These are phyloP conservation scores for Thera britannica DNA, from an alignment of 2,888 invertebrate species.

Conservation along the genomic window DNA sequence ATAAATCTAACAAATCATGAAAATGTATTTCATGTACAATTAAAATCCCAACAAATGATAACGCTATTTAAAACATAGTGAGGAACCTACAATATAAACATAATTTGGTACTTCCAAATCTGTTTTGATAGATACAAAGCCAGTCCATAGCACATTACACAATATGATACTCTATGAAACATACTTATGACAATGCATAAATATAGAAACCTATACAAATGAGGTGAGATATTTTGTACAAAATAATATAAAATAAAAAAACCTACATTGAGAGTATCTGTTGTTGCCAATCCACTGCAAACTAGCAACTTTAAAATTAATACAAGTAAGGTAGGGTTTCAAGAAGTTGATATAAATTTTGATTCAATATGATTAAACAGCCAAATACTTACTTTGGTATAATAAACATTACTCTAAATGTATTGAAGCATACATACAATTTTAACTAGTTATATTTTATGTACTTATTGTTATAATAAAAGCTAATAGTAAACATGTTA, in stretches of 20 bases:
- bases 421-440: conserved; percentile 51
- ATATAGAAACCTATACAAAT: neutral
- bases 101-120: neutral
- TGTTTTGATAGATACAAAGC: neutral
- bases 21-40: neutral
- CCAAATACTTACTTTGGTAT: conserved; percentile 68
- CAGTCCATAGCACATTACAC: too few relatives aligned
- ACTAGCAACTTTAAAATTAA: neutral
- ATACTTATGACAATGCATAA: neutral
- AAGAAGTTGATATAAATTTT: conserved; percentile 50
- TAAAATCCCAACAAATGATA: neutral
- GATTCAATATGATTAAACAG: conserved; percentile 55
- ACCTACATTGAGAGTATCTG: neutral
- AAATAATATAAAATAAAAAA: neutral
- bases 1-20: neutral
- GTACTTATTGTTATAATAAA: conserved; percentile 46
- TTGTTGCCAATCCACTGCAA: too few relatives aligned
- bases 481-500: conserved; percentile 38
- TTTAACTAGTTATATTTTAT: conserved; percentile 46
- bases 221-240: neutral
- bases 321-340: neutral
- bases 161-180: neutral
- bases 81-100: too few relatives aligned
- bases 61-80: neutral
- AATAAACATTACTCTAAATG: conserved; percentile 45